Percentiles rank a stretch among this genome's conserved stretches.
Evolutionary conservation across 2,888 invertebrate species (phyloP).

Genomic region (Sussaba pulchella): DNA sequence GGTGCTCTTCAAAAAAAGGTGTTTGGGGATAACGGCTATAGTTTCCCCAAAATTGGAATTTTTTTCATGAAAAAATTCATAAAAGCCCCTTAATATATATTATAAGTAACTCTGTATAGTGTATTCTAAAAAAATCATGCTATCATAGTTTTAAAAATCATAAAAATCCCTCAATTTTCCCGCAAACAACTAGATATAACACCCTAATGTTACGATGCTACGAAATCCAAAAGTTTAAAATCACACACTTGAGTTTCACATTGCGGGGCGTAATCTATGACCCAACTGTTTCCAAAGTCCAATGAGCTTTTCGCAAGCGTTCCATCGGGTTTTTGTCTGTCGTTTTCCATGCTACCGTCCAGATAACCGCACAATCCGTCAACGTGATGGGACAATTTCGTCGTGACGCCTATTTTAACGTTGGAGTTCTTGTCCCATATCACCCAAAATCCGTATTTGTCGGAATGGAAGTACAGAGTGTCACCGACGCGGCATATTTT

Average conservation of each 20-base stretch:
- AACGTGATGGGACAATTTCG: constrained; percentile 87
- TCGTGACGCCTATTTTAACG: constrained; percentile 90
- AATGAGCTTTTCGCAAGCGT: constrained; percentile 86
- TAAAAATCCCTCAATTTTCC: no score
- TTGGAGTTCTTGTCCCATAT: constrained; percentile 89
- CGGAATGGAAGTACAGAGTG: constrained; percentile 89
- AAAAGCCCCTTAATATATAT: no score
- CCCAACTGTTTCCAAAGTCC: constrained; percentile 92
- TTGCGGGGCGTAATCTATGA: constrained; percentile 83
- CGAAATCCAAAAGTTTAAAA: no score
- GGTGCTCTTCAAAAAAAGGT: no score
- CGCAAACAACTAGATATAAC: no score
- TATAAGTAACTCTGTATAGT: no score
- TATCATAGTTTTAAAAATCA: no score
- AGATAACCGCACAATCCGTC: constrained; percentile 93
- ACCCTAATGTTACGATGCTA: no score
- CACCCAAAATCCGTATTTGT: constrained; percentile 90
- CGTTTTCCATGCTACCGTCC: constrained; percentile 88
- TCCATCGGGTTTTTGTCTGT: constrained; percentile 90
- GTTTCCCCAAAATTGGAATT: no score
- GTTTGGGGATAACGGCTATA: no score
- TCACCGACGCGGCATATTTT: constrained; percentile 89
- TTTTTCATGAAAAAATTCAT: no score
- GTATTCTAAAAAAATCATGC: no score
- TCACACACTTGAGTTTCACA: constrained; percentile 84